Conservation (phyloP, 1,140 invertebrate genomes). For the Eubasilissa regina region DNA sequence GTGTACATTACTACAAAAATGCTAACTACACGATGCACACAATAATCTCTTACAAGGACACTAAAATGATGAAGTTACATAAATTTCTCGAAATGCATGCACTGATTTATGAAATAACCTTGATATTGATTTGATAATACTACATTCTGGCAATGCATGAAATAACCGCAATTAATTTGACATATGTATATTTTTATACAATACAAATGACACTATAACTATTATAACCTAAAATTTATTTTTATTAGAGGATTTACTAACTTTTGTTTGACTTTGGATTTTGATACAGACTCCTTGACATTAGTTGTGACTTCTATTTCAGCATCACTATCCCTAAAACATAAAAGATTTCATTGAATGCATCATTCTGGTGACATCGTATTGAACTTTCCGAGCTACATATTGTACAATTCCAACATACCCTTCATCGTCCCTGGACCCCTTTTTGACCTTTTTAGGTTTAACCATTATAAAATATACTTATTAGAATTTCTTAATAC, state of each 20-base stretch:
- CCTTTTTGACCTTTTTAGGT: slow-evolving; percentile 80
- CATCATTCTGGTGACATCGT: slow-evolving; percentile 20
- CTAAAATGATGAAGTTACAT: neutral
- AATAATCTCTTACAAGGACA: neutral
- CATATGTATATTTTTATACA: slow-evolving; percentile 64
- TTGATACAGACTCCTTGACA: slow-evolving; percentile 66
- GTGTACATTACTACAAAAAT: too few species aligned
- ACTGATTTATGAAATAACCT: slow-evolving; percentile 21
- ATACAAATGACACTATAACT: slow-evolving; percentile 60
- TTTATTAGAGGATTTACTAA: slow-evolving; percentile 62
- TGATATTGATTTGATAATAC: slow-evolving; percentile 1
- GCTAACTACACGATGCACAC: neutral
- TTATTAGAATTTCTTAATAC: neutral
- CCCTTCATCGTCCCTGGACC: slow-evolving; percentile 77
- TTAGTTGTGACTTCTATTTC: slow-evolving; percentile 69
- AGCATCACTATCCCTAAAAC: slow-evolving; percentile 73
- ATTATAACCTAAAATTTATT: slow-evolving; percentile 65
- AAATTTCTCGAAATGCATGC: too few species aligned
- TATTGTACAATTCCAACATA: slow-evolving; percentile 66
- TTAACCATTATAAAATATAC: slow-evolving; percentile 74
- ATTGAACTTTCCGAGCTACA: slow-evolving; percentile 60
- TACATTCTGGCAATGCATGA: neutral
- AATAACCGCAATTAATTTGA: slow-evolving; percentile 59
- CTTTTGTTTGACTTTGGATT: slow-evolving; percentile 65
- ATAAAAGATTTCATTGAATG: slow-evolving; percentile 45